These are phyloP conservation scores for Brienomyrus longianalis DNA, from an alignment of 2,113 vertebrate genomes.

Conservation along the genomic window DNA sequence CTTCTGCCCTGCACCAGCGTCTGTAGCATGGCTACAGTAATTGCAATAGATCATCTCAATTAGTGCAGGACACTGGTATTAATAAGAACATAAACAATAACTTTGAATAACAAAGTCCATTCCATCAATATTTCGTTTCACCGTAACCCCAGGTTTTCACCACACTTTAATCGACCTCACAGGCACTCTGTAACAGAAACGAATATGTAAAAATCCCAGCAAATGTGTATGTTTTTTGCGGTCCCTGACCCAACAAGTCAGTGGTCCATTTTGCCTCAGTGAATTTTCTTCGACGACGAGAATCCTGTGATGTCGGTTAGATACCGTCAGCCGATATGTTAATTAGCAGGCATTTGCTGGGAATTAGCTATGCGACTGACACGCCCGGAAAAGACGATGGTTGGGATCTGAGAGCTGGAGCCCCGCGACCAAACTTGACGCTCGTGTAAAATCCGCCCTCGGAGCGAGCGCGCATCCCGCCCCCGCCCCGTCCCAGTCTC, in stretches of 20 bases:
- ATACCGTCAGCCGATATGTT: neutral
- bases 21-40: neutral
- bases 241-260: neutral
- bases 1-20: neutral
- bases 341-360: conserved; percentile 20
- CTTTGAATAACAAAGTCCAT: neutral
- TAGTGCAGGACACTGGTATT: neutral
- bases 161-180: neutral
- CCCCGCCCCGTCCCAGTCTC: conserved; percentile 12
- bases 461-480: conserved; percentile 11
- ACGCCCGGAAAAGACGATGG: conserved; percentile 46
- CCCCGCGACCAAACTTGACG: conserved; percentile 52
- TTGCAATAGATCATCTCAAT: neutral
- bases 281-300: neutral
- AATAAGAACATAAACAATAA: neutral
- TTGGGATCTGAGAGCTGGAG: neutral
- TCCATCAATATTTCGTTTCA: neutral
- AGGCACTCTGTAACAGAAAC: neutral
- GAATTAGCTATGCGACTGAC: conserved; percentile 51
- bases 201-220: neutral
- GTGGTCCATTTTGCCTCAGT: neutral
- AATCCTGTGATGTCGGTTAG: neutral
- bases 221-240: neutral
- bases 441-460: conserved; percentile 7
- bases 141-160: neutral